Conservation (phyloP, 2,113 vertebrate species). For the Helogale parvula region DNA sequence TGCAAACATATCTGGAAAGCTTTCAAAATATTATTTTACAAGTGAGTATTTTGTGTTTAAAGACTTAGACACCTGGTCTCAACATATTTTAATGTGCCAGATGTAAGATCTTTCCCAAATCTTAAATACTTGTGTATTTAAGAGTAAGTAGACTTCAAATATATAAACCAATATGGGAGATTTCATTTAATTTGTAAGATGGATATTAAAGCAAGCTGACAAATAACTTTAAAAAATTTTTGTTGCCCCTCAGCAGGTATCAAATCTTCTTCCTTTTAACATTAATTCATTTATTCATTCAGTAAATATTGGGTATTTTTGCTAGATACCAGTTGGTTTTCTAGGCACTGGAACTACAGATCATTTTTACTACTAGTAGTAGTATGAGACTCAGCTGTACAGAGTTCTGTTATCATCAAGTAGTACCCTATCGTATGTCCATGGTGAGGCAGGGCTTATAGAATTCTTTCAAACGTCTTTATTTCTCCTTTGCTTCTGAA, state of each 20-base stretch:
- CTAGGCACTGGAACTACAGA: neutral
- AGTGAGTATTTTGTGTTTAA: conserved; percentile 7
- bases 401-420: neutral
- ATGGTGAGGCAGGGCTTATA: neutral
- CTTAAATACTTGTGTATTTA: neutral
- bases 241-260: neutral
- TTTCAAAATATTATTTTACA: conserved; percentile 41
- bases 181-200: neutral
- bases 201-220: neutral
- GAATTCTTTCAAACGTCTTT: neutral
- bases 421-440: neutral
- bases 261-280: neutral
- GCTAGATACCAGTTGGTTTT: neutral
- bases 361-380: neutral
- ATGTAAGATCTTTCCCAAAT: conserved; percentile 6
- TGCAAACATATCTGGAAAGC: conserved; percentile 2
- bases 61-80: conserved; percentile 27
- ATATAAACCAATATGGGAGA: neutral
- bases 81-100: conserved; percentile 13
- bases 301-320: neutral
- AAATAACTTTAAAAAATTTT: neutral
- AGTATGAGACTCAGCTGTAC: neutral
- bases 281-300: neutral
- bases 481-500: neutral
- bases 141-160: neutral